A percentile compares a stretch with the other conserved stretches of the same genome.
phyloP scores from a whole-genome alignment of 2,888 invertebrate species.

The Microdon myrmicae region DNA sequence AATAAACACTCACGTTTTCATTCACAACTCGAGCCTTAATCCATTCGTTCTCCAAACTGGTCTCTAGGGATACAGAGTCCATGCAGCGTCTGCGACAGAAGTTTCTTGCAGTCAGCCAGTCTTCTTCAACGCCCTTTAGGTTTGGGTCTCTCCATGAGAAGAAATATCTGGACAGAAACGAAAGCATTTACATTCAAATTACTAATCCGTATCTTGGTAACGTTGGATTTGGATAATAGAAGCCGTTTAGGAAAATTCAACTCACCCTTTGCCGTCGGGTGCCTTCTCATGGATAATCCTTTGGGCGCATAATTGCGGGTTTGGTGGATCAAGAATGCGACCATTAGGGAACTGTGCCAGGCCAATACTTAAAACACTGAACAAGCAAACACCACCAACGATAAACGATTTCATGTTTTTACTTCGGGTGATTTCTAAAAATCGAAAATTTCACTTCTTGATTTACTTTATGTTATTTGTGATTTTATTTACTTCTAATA shows the following conservation, averaged over 20 bases:
- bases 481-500: conserved; percentile 11
- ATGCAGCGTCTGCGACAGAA: conserved; percentile 89
- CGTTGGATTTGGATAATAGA: too few relatives aligned
- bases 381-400: conserved; percentile 66
- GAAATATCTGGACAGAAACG: conserved; percentile 81
- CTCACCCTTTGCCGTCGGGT: conserved; percentile 75
- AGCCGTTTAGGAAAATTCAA: conserved; percentile 17
- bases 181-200: not conserved
- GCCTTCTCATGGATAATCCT: conserved; percentile 78
- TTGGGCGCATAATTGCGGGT: conserved; percentile 79
- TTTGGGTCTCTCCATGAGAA: conserved; percentile 87
- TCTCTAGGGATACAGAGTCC: conserved; percentile 88
- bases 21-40: conserved; percentile 81
- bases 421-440: conserved; percentile 20
- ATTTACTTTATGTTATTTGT: conserved; percentile 48
- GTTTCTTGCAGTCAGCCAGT: conserved; percentile 87
- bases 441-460: conserved; percentile 32
- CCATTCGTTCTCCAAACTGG: conserved; percentile 88
- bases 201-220: not conserved
- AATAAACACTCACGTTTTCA: conserved; percentile 73
- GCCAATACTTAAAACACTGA: conserved; percentile 62
- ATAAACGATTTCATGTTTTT: conserved; percentile 64
- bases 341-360: conserved; percentile 80
- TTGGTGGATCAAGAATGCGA: conserved; percentile 81
- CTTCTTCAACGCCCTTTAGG: conserved; percentile 78